These are phyloP conservation scores for Vanessa tameamea DNA, from an alignment of 1,140 invertebrate species.

Conservation along the genomic window DNA sequence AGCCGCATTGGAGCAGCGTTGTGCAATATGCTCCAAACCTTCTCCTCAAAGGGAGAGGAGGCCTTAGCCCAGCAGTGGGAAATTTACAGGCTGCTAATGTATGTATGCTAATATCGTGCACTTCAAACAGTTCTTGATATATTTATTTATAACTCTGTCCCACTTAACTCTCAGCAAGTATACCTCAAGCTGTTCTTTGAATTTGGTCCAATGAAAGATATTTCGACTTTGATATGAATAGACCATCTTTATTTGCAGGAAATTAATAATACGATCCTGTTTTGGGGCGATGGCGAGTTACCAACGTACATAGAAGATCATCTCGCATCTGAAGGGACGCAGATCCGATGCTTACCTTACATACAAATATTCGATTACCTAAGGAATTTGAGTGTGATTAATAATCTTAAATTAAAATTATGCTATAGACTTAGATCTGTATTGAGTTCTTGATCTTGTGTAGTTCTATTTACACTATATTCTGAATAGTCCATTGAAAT, in stretches of 20 bases:
- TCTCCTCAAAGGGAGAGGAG: no score
- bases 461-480: no score
- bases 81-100: no score
- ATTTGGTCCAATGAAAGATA: neutral
- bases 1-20: no score
- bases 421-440: neutral
- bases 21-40: no score
- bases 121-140: no score
- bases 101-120: neutral
- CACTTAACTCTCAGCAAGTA: no score
- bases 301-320: constrained; percentile 45
- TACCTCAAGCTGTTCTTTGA: no score
- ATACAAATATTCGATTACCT: constrained; percentile 58
- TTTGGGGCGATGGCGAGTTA: constrained; percentile 61
- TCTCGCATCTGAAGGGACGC: constrained; percentile 49
- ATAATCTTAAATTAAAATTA: neutral
- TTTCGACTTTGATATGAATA: neutral
- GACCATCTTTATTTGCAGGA: constrained; percentile 41
- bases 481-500: no score
- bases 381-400: constrained; percentile 19
- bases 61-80: no score
- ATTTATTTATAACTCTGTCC: no score
- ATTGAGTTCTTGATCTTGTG: no score
- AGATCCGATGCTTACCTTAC: constrained; percentile 47
- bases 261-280: constrained; percentile 51